Evolutionary conservation across 2,888 invertebrate genomes (phyloP), one percentile per base, ranked within the genome.

Genomic region (Cantharis flavilabris): DNA sequence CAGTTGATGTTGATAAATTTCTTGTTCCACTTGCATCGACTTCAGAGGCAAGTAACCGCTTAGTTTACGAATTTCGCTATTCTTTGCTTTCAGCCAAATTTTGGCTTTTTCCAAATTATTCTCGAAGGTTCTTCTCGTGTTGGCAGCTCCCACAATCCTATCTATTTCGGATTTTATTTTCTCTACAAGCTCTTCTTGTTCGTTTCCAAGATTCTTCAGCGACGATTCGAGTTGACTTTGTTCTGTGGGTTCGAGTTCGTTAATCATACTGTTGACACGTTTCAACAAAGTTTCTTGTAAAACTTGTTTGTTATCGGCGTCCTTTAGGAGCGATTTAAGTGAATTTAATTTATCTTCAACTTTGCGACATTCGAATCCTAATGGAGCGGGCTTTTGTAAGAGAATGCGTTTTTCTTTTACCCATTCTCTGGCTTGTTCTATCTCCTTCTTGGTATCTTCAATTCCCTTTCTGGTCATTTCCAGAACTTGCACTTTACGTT

Each of bases 381-480:
- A 89, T 1, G 93, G 92, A 81, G 92, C 91, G 0, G 93, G 92
- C 67, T 92, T 90, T 81, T 92, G 90, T 23, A 95, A 89, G 79
- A 92, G 92, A 67, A 91, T 90, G 49, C 93, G 92, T 88, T 94
- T 95, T 69, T 93, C 93, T 78, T 92, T 92, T 78, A 95, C 92
- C 96, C 96, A 97, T 83, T 93, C 92, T 81, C 95, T 92, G 75
- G 94, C 92, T 80, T 94, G 93, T 70, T 92, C 92, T 28, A 97
- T 95, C 89, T 97, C 97, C 76, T 92, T 92, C 85, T 93, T 92
- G 1, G 96, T 94, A 1, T 94, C 93, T 79, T 96, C 95, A 74
- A 96, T 94, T 33, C 95, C 95, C 86, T 95, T 96, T 83, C 94
- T 93, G 0, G 96, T 95, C 81, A 94, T 94, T 84, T 96, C 96